Percentiles rank a stretch among this genome's conserved stretches.
phyloP scores from a whole-genome alignment of 2,888 invertebrate species.

The Antheraea assamensis region DNA sequence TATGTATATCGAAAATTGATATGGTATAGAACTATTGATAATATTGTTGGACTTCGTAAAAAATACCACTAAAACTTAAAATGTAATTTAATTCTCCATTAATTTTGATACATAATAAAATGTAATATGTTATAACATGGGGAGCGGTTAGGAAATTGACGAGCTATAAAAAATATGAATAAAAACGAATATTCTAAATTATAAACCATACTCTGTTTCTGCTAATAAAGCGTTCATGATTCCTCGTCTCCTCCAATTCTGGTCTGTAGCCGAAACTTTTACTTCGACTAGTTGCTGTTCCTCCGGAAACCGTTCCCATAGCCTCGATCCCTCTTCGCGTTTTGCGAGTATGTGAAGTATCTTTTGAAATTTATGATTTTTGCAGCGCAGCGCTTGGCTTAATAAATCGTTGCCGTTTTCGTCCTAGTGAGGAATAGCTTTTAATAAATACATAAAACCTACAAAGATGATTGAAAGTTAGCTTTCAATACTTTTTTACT shows the following conservation, averaged over 20 bases:
- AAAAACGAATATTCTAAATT: too few species aligned
- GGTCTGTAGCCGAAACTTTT: conserved; percentile 86
- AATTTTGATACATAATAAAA: too few species aligned
- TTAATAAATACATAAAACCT: neutral
- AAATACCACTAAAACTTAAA: too few species aligned
- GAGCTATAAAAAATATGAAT: too few species aligned
- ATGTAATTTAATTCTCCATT: too few species aligned
- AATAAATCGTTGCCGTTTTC: conserved; percentile 59
- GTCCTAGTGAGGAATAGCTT: conserved; percentile 41
- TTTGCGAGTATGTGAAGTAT: conserved; percentile 83
- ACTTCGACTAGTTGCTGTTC: conserved; percentile 82
- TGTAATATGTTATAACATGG: too few species aligned
- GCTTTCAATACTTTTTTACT: too few species aligned
- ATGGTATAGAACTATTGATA: too few species aligned
- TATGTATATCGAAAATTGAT: too few species aligned
- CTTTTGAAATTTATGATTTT: conserved; percentile 84
- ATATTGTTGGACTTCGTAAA: too few species aligned
- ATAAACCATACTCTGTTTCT: conserved; percentile 81
- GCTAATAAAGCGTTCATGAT: conserved; percentile 84
- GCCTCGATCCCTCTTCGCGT: conserved; percentile 79
- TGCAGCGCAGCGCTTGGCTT: conserved; percentile 74
- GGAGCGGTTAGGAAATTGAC: too few species aligned
- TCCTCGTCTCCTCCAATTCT: conserved; percentile 84
- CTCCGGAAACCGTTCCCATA: conserved; percentile 82
- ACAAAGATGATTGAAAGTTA: too few species aligned